These are phyloP conservation scores for Puntigrus tetrazona DNA, from an alignment of 2,113 vertebrate genomes.

Conservation along the genomic window DNA sequence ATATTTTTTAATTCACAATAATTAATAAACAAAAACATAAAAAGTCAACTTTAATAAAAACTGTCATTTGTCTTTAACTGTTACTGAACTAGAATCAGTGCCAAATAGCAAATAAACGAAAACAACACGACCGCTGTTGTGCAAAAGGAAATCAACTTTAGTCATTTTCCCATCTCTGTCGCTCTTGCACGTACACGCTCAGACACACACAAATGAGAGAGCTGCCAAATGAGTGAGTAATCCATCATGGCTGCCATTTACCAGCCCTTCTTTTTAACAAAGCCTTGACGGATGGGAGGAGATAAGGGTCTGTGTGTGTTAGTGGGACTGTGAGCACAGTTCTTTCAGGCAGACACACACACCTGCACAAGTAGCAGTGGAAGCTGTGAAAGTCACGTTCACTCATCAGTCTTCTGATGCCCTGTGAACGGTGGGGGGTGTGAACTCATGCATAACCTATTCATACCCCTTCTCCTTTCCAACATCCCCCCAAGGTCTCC, in stretches of 20 bases:
- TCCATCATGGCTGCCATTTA: slow-evolving; percentile 76
- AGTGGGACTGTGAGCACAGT: slow-evolving; percentile 51
- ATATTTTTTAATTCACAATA: not conserved
- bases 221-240: slow-evolving; percentile 75
- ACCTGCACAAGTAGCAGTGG: slow-evolving; percentile 10
- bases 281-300: slow-evolving; percentile 69
- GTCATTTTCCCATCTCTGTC: slow-evolving; percentile 43
- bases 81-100: not conserved
- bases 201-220: slow-evolving; percentile 66
- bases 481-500: slow-evolving; percentile 2
- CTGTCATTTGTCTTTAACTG: not conserved
- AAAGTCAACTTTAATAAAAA: not conserved
- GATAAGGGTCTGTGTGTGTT: slow-evolving; percentile 71
- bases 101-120: slow-evolving; percentile 33
- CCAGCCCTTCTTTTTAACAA: slow-evolving; percentile 69
- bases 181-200: slow-evolving; percentile 48
- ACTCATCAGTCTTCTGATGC: slow-evolving; percentile 29
- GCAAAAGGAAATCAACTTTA: slow-evolving; percentile 24
- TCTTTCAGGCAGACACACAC: slow-evolving; percentile 7
- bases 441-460: slow-evolving; percentile 26
- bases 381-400: slow-evolving; percentile 31
- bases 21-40: not conserved
- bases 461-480: not conserved
- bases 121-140: not conserved
- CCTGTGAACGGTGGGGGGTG: slow-evolving; percentile 21